A percentile compares a stretch with the other conserved stretches of the same genome.
Evolutionary conservation across 92 coral and sea anemone genomes (phyloP).

Genomic region (Porites divaricata): DNA sequence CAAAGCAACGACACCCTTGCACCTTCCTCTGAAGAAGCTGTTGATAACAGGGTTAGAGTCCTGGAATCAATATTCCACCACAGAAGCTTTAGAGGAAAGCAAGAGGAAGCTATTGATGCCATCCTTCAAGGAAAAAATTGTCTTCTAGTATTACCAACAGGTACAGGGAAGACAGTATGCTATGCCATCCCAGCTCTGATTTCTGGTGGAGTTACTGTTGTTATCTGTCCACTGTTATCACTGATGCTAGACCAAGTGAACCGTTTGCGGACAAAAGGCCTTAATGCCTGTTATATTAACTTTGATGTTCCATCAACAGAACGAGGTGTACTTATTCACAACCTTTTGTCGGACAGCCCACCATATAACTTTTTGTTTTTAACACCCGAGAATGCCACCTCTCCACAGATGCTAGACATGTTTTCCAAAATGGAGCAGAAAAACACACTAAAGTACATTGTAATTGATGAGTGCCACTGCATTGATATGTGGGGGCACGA

Average conservation of each 20-base stretch:
- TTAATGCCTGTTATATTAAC: conserved; percentile 49
- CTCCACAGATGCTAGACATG: conserved; percentile 5
- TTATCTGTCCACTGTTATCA: conserved; percentile 50
- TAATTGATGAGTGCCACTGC: conserved; percentile 48
- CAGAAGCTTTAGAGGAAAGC: conserved; percentile 46
- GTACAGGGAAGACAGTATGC: conserved; percentile 65
- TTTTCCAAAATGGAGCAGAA: conserved; percentile 2
- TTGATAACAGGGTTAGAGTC: no score
- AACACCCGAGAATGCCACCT: conserved; percentile 46
- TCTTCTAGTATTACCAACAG: conserved; percentile 67
- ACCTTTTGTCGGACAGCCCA: conserved; percentile 16
- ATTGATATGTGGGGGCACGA: conserved; percentile 52
- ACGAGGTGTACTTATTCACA: conserved; percentile 28
- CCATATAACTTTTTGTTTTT: conserved; percentile 31
- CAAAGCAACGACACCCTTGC: no score
- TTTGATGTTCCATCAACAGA: conserved; percentile 31
- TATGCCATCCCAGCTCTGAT: conserved; percentile 57
- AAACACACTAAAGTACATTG: conserved; percentile 8
- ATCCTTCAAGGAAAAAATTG: conserved; percentile 38
- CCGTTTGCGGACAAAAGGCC: conserved; percentile 39
- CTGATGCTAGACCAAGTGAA: conserved; percentile 54
- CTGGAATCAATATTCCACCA: conserved; percentile 2
- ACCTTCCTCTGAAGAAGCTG: no score
- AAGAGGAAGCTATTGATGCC: conserved; percentile 47
- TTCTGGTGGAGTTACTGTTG: conserved; percentile 46